Percentiles rank a stretch among this genome's conserved stretches.
phyloP scores from a whole-genome alignment of 1,140 invertebrate genomes.

The Aphidius gifuensis region DNA sequence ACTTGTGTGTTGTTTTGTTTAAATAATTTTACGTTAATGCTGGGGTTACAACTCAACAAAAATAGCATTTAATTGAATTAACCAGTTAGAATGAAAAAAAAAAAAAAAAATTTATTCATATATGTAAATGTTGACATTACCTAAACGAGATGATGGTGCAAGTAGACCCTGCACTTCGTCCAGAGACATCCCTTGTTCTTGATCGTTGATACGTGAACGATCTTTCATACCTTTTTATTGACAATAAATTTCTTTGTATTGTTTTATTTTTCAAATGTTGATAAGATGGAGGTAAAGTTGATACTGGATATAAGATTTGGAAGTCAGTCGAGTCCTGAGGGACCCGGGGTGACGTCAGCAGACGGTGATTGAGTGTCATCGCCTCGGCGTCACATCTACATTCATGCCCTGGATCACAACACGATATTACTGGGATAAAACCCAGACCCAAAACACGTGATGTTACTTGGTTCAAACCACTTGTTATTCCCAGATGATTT shows the following conservation, averaged over 20 bases:
- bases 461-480: background rate
- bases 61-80: background rate
- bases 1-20: no score
- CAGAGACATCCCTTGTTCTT: conserved; percentile 43
- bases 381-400: conserved; percentile 46
- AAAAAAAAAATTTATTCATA: background rate
- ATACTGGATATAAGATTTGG: conserved; percentile 27
- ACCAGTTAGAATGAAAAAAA: background rate
- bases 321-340: conserved; percentile 41
- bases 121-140: conserved; percentile 21
- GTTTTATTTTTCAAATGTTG: no score
- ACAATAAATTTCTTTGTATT: background rate
- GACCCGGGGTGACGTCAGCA: conserved; percentile 40
- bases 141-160: conserved; percentile 44
- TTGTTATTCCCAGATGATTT: background rate
- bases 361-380: conserved; percentile 48
- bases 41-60: no score
- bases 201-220: conserved; percentile 41
- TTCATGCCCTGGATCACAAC: conserved; percentile 39
- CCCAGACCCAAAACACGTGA: conserved; percentile 1
- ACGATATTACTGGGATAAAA: conserved; percentile 20
- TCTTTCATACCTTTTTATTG: conserved; percentile 42
- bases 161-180: conserved; percentile 47
- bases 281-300: background rate
- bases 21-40: no score